Evolutionary conservation across 2,888 invertebrate genomes (phyloP), one percentile per base, ranked within the genome.

Genomic region (Leucania comma): DNA sequence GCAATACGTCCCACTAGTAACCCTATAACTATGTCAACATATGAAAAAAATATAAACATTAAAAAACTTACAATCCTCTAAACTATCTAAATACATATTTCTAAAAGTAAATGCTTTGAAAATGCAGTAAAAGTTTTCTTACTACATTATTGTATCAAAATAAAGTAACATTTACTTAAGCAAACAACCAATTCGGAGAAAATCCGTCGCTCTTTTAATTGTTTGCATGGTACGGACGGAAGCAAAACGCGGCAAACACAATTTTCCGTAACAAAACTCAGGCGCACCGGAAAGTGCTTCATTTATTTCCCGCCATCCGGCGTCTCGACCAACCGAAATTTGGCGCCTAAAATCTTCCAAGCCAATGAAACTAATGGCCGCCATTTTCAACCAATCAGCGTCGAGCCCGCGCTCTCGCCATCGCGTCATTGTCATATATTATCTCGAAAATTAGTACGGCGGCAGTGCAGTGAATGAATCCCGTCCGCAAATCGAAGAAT

Each of bases 391-490:
- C 96, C 95, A 96, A 96, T 94, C 83, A 90, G 85, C 87, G 87
- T 46, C 85, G 88, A 95, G 90, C 95, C 95, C 96, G 96, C 96
- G 95, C 95, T 95, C 94, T 93, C 92, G 93, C 94, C 93, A 94
- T 89, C 92, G 96, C 95, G 94, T 95, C 96, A 92, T 93, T 93
- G 93, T 94, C 94, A 93, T 95, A n/a, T n/a, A n/a, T n/a, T n/a
- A 94, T 94, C 95, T 95, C 90, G 95, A 93, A 95, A 95, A 95
- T 95, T 95, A 95, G 96, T 96, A 94, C 95, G 91, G 90, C 90
- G 86, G 89, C 92, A 92, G 94, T 93, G 94, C 94, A 94, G 94
- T 93, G 95, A 95, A 95, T 93, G 96, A 95, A 95, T 94, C 94
- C 94, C 95, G 96, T 93, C 92, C 92, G 93, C 91, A 93, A 94